These are phyloP conservation scores for Lottia scabra DNA, from an alignment of 2,888 invertebrate species.

Conservation along the genomic window DNA sequence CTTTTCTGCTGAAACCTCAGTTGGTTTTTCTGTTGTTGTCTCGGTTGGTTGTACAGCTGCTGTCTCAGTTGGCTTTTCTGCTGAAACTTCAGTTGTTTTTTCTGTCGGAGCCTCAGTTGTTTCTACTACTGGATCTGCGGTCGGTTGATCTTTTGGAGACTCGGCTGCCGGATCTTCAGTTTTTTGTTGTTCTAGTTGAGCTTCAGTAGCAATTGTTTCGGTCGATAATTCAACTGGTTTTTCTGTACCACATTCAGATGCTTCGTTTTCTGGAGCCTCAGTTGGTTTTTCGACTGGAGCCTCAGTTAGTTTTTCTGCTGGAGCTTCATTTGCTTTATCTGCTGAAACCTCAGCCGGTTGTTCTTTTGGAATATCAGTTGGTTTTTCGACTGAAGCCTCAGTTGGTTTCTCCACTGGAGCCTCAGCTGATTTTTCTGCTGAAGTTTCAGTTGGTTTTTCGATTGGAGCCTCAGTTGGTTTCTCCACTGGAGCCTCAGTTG, in stretches of 20 bases:
- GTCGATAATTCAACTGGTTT: too few relatives aligned
- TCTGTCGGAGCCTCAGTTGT: neutral
- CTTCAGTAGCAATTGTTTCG: too few relatives aligned
- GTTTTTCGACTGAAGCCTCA: neutral
- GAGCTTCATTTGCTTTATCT: neutral
- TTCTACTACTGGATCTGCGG: neutral
- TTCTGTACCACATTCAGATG: neutral
- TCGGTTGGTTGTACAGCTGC: neutral
- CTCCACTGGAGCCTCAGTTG: neutral
- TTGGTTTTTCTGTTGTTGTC: neutral
- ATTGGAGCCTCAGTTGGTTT: neutral
- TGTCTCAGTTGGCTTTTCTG: neutral
- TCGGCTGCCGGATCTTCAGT: neutral
- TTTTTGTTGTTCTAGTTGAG: neutral
- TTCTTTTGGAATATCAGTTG: neutral
- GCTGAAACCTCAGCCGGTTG: neutral
- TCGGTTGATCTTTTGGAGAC: neutral
- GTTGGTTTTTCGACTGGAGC: neutral
- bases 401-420: neutral
- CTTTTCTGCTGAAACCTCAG: neutral
- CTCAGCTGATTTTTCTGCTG: neutral
- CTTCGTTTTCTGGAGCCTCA: neutral
- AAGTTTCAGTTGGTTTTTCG: neutral
- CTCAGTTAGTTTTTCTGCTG: neutral
- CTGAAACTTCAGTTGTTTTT: neutral